Base-by-base conservation (phyloP, 2,888 invertebrate species). In the Poecilus cupreus region DNA sequence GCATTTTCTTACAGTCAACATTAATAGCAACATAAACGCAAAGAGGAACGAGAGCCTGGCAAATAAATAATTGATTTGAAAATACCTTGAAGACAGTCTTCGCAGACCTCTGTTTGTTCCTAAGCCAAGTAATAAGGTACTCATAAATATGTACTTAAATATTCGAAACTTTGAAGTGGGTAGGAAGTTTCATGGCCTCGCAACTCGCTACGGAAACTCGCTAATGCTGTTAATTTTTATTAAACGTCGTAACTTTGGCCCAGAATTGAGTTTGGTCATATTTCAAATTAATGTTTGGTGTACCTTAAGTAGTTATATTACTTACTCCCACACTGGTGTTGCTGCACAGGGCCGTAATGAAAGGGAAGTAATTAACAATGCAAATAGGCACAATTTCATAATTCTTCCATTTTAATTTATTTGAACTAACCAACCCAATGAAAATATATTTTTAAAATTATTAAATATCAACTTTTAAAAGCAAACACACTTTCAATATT, bases 181-280 rank as follows among this genome's bases (percentile, higher is more conserved):
- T 26, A 24, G 57, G 13, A 60, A 60, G 60, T 60, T 60, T 60
- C 60, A 60, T 10, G 60, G 60, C 60, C 24, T 22, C 26, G 26
- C 13, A 54, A 60, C 24, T 60, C 60, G 13, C 60, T n/a, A 60
- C 22, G 24, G 43, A 43, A 60, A 26, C 26, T 60, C 26, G 60
- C 60, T 60, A 60, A 60, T 60, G 60, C 60, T 60, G 60, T 60
- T 60, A 60, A 60, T 60, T 60, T 60, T 60, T 60, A 60, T 60
- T 60, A 60, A 24, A 60, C 8, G 39, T 39, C 8, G 57, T 11
- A 57, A 60, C 26, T 60, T 60, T 60, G 24, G 24, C 60, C 26
- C 60, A 51, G 8, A 51, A 10, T 20, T 10, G 8, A 51, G 8
- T 43, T 43, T 13, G 60, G 24, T 24, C 60, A 24, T 60, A 60